A percentile compares a stretch with the other conserved stretches of the same genome.
These are phyloP conservation scores for Drosophila austrosaltans DNA, from an alignment of 2,888 invertebrate genomes.

Conservation along the genomic window DNA sequence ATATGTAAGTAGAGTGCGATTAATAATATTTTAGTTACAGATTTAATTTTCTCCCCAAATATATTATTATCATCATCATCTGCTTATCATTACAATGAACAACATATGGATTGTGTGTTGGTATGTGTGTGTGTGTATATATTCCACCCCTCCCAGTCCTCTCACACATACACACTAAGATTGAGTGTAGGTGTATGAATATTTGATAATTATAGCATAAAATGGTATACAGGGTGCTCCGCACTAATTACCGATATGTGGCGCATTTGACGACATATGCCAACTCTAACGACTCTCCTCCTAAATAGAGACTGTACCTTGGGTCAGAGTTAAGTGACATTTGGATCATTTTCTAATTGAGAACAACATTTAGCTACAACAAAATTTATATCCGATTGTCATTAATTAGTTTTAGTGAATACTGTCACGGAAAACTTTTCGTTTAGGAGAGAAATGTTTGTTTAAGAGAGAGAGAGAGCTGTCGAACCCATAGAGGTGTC, in stretches of 20 bases:
- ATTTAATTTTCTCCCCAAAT: conserved; percentile 33
- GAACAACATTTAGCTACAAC: no score
- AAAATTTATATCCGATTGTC: no score
- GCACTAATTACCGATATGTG: no score
- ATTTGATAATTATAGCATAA: conserved; percentile 21
- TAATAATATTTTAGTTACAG: conserved; percentile 78
- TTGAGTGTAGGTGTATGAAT: background rate
- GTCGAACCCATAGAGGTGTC: no score
- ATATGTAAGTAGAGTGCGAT: conserved; percentile 68
- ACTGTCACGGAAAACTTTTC: no score
- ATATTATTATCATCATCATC: conserved; percentile 39
- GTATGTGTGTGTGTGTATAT: conserved; percentile 14
- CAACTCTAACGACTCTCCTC: background rate
- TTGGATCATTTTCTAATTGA: no score
- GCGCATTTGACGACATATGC: no score
- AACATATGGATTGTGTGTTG: conserved; percentile 9
- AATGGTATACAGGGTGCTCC: background rate
- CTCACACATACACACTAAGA: background rate
- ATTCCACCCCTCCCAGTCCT: background rate
- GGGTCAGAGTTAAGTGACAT: no score
- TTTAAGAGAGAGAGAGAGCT: no score
- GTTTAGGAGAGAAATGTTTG: no score
- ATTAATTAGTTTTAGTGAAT: no score
- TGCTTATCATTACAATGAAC: conserved; percentile 39
- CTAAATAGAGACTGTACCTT: background rate